These are phyloP conservation scores for Leucoraja ocellata DNA, from an alignment of 2,797 vertebrate genomes.

Conservation along the genomic window DNA sequence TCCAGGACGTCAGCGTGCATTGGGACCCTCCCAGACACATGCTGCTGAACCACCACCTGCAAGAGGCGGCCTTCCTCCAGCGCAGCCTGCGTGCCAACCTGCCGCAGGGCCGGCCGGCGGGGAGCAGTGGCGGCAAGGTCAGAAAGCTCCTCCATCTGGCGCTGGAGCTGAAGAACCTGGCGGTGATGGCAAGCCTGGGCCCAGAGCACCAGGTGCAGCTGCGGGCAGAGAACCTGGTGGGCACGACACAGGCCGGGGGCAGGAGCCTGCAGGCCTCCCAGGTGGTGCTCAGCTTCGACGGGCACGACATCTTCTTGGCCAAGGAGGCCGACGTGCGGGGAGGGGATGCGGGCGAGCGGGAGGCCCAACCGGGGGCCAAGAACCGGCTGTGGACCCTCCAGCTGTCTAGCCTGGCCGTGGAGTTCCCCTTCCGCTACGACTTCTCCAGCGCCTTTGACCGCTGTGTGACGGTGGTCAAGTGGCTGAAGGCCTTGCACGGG, in stretches of 20 bases:
- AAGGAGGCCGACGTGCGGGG: constrained; percentile 68
- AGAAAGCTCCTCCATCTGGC: constrained; percentile 59
- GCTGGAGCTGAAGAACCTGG: constrained; percentile 67
- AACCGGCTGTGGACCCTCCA: constrained; percentile 79
- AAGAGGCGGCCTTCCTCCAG: constrained; percentile 68
- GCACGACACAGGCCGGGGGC: constrained; percentile 60
- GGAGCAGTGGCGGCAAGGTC: constrained; percentile 27
- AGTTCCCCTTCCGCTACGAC: constrained; percentile 95
- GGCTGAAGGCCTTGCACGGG: constrained; percentile 82
- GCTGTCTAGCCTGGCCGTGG: constrained; percentile 67
- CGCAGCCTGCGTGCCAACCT: constrained; percentile 52
- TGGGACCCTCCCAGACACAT: constrained; percentile 90
- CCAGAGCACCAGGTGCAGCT: constrained; percentile 74
- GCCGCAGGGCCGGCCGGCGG: constrained; percentile 31
- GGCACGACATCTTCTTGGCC: constrained; percentile 81
- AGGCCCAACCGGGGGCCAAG: constrained; percentile 60
- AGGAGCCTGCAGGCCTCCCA: constrained; percentile 66
- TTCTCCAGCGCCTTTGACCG: constrained; percentile 85
- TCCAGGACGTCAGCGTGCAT: constrained; percentile 64
- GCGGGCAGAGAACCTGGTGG: constrained; percentile 61
- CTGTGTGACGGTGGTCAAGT: constrained; percentile 83
- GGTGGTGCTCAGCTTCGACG: constrained; percentile 78
- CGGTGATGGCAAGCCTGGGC: constrained; percentile 70
- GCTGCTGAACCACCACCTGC: constrained; percentile 81
- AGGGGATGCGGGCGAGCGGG: constrained; percentile 74